Percentiles rank a stretch among this genome's conserved stretches.
phyloP scores from a whole-genome alignment of 1,140 invertebrate species.

The Trichonephila clavipes region DNA sequence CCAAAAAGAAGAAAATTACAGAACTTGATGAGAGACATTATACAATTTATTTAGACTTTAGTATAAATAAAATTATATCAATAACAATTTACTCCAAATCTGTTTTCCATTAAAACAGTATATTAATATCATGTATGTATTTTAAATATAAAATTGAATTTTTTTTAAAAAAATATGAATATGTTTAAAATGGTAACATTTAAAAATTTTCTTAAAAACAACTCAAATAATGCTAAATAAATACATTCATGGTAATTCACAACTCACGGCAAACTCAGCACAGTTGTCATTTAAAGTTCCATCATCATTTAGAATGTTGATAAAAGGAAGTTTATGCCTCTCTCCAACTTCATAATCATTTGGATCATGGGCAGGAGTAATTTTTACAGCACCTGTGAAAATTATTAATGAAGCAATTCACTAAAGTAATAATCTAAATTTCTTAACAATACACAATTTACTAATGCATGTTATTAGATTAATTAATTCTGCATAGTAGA shows the following conservation, averaged over 20 bases:
- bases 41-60: too few species aligned
- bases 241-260: neutral
- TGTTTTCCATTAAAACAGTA: too few species aligned
- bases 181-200: neutral
- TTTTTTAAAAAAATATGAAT: too few species aligned
- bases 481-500: too few species aligned
- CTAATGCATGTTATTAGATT: too few species aligned
- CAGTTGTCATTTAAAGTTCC: conserved; percentile 86
- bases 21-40: too few species aligned
- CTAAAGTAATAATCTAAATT: too few species aligned
- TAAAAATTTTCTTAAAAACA: neutral
- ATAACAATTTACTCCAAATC: too few species aligned
- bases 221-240: neutral
- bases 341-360: conserved; percentile 99
- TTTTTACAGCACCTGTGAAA: conserved; percentile 94
- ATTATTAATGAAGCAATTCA: neutral
- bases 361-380: conserved; percentile 98
- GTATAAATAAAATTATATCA: too few species aligned
- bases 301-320: conserved; percentile 96
- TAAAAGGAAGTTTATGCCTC: conserved; percentile 93
- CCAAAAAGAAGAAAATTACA: too few species aligned
- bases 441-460: too few species aligned
- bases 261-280: conserved; percentile 77
- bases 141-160: neutral
- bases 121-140: neutral